Evolutionary conservation across 53 echinoderm and acorn worm species (phyloP).

Genomic region (Apostichopus leukothele): DNA sequence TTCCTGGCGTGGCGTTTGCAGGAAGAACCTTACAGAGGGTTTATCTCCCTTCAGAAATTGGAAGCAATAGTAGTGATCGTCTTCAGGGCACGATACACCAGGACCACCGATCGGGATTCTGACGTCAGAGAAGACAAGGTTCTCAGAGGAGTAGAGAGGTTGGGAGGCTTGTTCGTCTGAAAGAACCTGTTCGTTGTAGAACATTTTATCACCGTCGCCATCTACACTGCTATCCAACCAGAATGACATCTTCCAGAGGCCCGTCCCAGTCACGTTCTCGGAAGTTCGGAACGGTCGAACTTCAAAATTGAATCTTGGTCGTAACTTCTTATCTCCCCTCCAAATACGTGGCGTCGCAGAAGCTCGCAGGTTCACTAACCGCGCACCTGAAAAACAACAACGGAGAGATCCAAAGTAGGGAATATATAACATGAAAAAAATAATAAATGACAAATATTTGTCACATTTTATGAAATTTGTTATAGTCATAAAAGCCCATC

Average conservation of each 20-base stretch:
- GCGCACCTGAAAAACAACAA: not conserved
- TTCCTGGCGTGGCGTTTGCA: not conserved
- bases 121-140: not conserved
- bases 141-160: not conserved
- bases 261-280: constrained; percentile 32
- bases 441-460: too few species aligned
- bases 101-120: constrained; percentile 12
- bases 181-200: constrained; percentile 18
- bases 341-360: constrained; percentile 2
- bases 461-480: too few species aligned
- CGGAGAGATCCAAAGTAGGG: too few species aligned
- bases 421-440: too few species aligned
- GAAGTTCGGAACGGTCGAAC: not conserved
- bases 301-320: not conserved
- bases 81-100: not conserved
- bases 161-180: constrained; percentile 3
- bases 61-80: not conserved
- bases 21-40: not conserved
- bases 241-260: constrained; percentile 35
- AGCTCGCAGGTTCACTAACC: not conserved
- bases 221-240: constrained; percentile 22
- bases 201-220: constrained; percentile 15
- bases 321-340: not conserved
- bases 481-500: too few species aligned
- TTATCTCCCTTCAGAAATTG: not conserved